Base-by-base conservation (phyloP, 2,888 invertebrate genomes). In the Tethea ocularis region DNA sequence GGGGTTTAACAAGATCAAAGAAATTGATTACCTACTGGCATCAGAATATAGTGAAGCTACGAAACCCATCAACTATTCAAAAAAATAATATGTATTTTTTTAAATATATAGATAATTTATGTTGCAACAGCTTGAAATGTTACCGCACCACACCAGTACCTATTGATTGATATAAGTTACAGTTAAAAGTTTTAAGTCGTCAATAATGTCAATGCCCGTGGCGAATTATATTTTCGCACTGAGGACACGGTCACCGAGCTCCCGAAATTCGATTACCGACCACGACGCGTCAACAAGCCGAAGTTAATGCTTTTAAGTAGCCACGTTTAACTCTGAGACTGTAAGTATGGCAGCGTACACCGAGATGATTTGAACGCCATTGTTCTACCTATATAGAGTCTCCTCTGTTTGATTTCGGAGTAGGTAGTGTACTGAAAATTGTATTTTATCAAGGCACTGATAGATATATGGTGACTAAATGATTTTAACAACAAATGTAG, bases 261-360 rank as follows among this genome's bases (percentile, higher is more conserved):
- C 78, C 82, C 83, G 86, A 86, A 88, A 89, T 84, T 82, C 86
- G 87, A 91, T 88, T 89, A 87, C 86, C 80, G 81, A 78, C 81
- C 86, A 82, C 84, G 83, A 86, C 86, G 82, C 89, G 88, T 88
- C 90, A 91, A 91, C 91, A 88, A 90, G 88, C 84, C 88, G 84
- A 76, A 87, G 86, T 89, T 91, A 91, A 91, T 91, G 87, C 87
- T 83, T 86, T 89, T 88, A 85, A 89, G 88, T 88, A 86, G 84
- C 82, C 84, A 81, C 13, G 13, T 33, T 33, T 13, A 33, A 33
- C 33, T 33, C 33, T 33, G 13, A 33, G 4, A 33, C 81, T 75
- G 78, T 78, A n/a, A n/a, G n/a, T n/a, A 72, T 75, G 74, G 75
- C 76, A 80, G 69, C 69, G 69, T 74, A 75, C 74, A 77, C 66